Base-by-base conservation (phyloP, 2,888 invertebrate genomes). In the Melangyna quadrimaculata region DNA sequence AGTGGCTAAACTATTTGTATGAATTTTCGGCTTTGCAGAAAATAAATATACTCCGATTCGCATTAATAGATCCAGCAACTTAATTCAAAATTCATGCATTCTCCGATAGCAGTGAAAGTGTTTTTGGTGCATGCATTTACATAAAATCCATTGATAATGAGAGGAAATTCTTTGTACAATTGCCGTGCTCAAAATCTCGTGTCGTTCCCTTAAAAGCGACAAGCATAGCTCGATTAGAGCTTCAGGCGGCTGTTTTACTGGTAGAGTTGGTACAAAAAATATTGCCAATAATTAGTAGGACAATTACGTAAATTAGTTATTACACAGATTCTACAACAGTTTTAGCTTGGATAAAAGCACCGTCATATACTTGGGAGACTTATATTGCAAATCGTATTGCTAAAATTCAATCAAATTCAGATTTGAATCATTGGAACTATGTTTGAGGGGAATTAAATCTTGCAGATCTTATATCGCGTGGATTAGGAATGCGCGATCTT, bases 281-380 rank as follows among this genome's bases (percentile, higher is more conserved):
- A 40, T 3, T 53, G 1, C 14, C 40, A 2, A 55, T 17, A n/a
- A n/a, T n/a, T n/a, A n/a, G n/a, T n/a, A n/a, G n/a, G n/a, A n/a
- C n/a, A n/a, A n/a, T n/a, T n/a, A n/a, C n/a, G n/a, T n/a, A n/a
- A n/a, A n/a, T n/a, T n/a, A n/a, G n/a, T n/a, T n/a, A n/a, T n/a
- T n/a, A n/a, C n/a, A n/a, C n/a, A n/a, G n/a, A n/a, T n/a, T n/a
- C n/a, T n/a, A 69, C 53, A 14, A 53, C 69, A 12, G 70, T 70
- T 9, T 29, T 70, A 19, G 3, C 70, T 2, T 70, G 70, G 70
- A 29, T 57, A 29, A 57, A 43, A 1, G 17, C 43, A 43, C 43
- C 43, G 0, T 70, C 55, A 1, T 70, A 70, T 19, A 55, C 70
- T 1, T 70, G 57, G 57, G 32, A 45, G 14, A 70, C 70, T 3